Conservation (phyloP, 2,797 vertebrate genomes). For the Paramormyrops hopkinsi region DNA sequence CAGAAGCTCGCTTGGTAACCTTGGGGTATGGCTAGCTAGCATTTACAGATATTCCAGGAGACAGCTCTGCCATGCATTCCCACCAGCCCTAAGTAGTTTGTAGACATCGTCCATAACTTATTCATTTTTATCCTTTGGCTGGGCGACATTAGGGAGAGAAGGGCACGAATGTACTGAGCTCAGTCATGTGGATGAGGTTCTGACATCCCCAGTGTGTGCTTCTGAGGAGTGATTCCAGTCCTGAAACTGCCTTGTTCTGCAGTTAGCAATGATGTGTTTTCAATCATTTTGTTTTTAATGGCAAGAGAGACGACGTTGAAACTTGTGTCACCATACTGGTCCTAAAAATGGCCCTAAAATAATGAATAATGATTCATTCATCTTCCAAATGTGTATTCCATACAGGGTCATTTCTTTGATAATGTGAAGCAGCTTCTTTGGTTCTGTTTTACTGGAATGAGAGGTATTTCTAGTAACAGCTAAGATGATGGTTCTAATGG, state of each 20-base stretch:
- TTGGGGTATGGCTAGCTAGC: not conserved
- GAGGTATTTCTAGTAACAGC: not conserved
- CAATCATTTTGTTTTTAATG: slow-evolving; percentile 1
- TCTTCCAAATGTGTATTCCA: not conserved
- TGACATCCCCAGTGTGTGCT: not conserved
- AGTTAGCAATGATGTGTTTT: not conserved
- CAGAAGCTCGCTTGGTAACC: not conserved
- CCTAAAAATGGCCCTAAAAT: not conserved
- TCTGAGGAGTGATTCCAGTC: not conserved
- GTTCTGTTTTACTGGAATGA: not conserved
- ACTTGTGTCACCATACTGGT: not conserved
- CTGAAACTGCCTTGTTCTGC: not conserved
- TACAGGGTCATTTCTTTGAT: not conserved
- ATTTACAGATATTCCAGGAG: slow-evolving; percentile 16
- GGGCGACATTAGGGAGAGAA: not conserved
- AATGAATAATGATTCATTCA: slow-evolving; percentile 1
- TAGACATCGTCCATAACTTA: not conserved
- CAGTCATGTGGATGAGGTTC: not conserved
- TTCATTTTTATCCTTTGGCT: not conserved
- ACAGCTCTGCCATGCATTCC: slow-evolving; percentile 3
- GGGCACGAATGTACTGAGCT: not conserved
- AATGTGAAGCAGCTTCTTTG: not conserved
- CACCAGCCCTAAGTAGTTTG: not conserved
- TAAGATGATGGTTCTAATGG: not conserved
- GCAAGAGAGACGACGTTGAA: not conserved